Percentiles rank a stretch among this genome's conserved stretches.
Conservation (phyloP, 2,113 vertebrate genomes). For the Thunnus thynnus region DNA sequence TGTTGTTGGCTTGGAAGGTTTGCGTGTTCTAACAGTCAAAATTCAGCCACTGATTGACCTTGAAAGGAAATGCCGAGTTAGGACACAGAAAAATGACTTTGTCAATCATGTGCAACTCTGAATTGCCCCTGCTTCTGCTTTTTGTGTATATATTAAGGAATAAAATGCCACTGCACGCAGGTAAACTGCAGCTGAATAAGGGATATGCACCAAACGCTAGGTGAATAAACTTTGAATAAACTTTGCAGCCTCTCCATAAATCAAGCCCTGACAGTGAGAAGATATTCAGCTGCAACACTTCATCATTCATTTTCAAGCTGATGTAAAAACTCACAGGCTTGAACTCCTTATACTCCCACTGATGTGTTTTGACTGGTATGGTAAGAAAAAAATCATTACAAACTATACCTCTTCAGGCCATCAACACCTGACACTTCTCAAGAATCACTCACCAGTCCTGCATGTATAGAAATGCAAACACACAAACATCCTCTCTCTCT, state of each 20-base stretch:
- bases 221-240: conserved; percentile 28
- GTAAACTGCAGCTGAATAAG: conserved; percentile 22
- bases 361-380: conserved; percentile 19
- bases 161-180: background rate
- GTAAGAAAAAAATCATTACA: conserved; percentile 14
- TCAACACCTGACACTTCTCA: conserved; percentile 1
- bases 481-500: background rate
- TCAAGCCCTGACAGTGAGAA: conserved; percentile 29
- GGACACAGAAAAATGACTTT: background rate
- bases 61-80: conserved; percentile 26
- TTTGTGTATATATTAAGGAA: background rate
- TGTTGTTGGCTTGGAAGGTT: conserved; percentile 44
- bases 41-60: conserved; percentile 10
- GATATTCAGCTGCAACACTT: conserved; percentile 34
- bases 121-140: background rate
- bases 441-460: background rate
- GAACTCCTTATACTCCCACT: conserved; percentile 1
- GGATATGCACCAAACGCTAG: background rate
- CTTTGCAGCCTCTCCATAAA: conserved; percentile 42
- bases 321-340: conserved; percentile 4
- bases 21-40: background rate
- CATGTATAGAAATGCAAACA: background rate
- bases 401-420: background rate
- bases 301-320: conserved; percentile 32
- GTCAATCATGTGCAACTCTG: background rate